These are phyloP conservation scores for Linnaemya tessellans DNA, from an alignment of 2,888 invertebrate genomes.

Conservation along the genomic window DNA sequence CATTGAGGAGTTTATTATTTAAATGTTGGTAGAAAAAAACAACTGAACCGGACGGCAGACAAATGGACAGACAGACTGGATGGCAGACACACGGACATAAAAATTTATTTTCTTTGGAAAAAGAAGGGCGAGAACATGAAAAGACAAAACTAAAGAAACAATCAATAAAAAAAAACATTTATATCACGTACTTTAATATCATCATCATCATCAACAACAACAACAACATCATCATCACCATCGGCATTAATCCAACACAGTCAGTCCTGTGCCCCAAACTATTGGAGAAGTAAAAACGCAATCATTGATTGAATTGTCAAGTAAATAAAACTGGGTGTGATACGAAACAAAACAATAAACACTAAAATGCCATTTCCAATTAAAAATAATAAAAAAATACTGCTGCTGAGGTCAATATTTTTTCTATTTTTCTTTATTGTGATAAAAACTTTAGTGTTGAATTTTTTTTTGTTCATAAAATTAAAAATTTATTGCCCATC, in stretches of 20 bases:
- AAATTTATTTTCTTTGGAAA: slow-evolving; percentile 64
- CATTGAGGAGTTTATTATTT: slow-evolving; percentile 59
- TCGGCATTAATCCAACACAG: background rate
- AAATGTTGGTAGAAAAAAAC: slow-evolving; percentile 13
- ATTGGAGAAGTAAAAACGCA: slow-evolving; percentile 17
- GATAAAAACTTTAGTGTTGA: background rate
- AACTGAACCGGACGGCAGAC: slow-evolving; percentile 2
- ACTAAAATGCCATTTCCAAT: slow-evolving; percentile 43
- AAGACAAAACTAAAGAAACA: slow-evolving; percentile 25
- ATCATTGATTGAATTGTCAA: slow-evolving; percentile 61
- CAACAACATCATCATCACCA: background rate
- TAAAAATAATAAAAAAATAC: slow-evolving; percentile 46
- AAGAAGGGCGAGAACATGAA: slow-evolving; percentile 45
- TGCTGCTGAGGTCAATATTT: slow-evolving; percentile 10
- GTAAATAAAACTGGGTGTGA: slow-evolving; percentile 59
- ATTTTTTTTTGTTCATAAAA: background rate
- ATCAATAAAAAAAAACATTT: slow-evolving; percentile 26
- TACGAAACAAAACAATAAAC: slow-evolving; percentile 36
- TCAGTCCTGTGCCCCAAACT: background rate
- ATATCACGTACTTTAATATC: slow-evolving; percentile 57
- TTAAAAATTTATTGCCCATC: background rate
- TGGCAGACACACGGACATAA: slow-evolving; percentile 64
- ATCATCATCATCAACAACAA: slow-evolving; percentile 3
- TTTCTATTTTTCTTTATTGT: background rate
- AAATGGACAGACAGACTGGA: slow-evolving; percentile 37